phyloP scores from a whole-genome alignment of 2,113 vertebrate genomes.

The Alectura lathami region DNA sequence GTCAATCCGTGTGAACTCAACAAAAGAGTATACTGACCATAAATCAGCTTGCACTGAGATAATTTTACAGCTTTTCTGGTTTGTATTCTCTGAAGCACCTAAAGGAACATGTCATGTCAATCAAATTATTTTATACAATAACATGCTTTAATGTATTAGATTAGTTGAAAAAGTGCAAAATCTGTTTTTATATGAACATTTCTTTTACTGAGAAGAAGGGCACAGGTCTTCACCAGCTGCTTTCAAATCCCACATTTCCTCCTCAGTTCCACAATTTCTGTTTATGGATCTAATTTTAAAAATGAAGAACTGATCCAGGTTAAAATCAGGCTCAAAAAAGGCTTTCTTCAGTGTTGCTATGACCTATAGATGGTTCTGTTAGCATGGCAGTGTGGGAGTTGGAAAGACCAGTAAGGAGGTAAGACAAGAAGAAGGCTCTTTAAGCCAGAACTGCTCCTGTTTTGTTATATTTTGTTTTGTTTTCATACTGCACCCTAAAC shows the following conservation, averaged over 20 bases:
- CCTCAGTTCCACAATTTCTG: not conserved
- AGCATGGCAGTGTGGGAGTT: not conserved
- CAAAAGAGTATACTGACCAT: not conserved
- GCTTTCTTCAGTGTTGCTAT: not conserved
- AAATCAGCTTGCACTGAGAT: not conserved
- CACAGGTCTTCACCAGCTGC: not conserved
- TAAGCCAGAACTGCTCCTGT: not conserved
- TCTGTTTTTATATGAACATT: not conserved
- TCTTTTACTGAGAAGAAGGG: not conserved
- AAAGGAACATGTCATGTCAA: not conserved
- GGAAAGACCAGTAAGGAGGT: not conserved
- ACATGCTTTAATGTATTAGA: not conserved
- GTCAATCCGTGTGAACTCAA: not conserved
- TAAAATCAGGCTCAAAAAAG: not conserved
- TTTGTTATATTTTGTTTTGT: not conserved
- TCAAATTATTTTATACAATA: not conserved
- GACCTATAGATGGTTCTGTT: not conserved
- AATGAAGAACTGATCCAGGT: not conserved
- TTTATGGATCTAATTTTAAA: not conserved
- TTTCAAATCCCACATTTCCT: not conserved
- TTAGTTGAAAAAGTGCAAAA: accelerated
- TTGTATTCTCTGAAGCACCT: not conserved
- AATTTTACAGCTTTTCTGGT: not conserved
- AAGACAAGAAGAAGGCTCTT: not conserved
- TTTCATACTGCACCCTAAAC: not conserved